These are phyloP conservation scores for pig (Sus scrofa) DNA, from an alignment of 2,113 vertebrate genomes.

Conservation along the genomic window DNA sequence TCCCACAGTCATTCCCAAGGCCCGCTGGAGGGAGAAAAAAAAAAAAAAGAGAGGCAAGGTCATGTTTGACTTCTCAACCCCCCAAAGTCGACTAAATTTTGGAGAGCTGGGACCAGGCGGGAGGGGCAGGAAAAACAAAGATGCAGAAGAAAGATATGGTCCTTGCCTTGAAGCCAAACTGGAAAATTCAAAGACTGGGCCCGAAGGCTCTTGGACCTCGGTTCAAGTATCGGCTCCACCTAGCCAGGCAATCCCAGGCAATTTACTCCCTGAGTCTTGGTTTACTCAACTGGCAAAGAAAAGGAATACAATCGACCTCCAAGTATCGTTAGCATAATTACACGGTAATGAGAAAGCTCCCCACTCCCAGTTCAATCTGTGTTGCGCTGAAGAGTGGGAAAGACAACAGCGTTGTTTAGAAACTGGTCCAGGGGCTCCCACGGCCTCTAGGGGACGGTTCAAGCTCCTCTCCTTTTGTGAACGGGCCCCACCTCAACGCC, in stretches of 20 bases:
- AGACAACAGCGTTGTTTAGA: background rate
- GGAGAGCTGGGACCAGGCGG: constrained; percentile 5
- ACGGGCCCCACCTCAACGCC: background rate
- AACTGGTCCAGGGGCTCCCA: background rate
- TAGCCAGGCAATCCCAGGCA: background rate
- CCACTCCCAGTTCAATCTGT: background rate
- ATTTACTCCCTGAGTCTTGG: background rate
- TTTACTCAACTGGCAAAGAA: constrained; percentile 46
- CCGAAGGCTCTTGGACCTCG: background rate
- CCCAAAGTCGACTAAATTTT: constrained; percentile 46
- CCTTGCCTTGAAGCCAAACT: constrained; percentile 35
- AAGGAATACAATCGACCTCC: constrained; percentile 5
- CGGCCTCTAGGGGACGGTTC: background rate
- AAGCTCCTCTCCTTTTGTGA: background rate
- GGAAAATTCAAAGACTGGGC: background rate
- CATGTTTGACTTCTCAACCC: constrained; percentile 64
- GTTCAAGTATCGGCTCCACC: constrained; percentile 16
- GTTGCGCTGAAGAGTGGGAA: background rate
- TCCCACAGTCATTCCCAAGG: constrained; percentile 47
- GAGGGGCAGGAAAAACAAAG: constrained; percentile 44
- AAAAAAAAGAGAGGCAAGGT: background rate
- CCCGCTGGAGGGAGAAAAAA: background rate
- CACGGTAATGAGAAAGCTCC: constrained; percentile 7
- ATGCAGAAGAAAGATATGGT: constrained; percentile 29
- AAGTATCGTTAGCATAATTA: background rate